phyloP scores from a whole-genome alignment of 2,797 vertebrate genomes.

The Phalloptychus januarius region DNA sequence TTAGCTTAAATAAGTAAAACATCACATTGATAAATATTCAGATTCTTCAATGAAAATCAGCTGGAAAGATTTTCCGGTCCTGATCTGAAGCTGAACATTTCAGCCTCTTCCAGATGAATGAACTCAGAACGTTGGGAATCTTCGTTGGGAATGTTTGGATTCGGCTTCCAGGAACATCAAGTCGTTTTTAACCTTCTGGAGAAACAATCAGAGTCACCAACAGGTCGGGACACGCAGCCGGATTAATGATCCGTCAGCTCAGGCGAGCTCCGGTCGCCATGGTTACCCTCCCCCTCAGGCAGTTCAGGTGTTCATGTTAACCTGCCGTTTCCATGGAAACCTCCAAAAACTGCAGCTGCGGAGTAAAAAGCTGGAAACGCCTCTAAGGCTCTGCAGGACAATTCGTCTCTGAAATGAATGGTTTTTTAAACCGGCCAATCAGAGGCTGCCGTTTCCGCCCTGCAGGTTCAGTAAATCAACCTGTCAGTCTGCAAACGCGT shows the following conservation, averaged over 20 bases:
- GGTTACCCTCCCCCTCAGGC: not conserved
- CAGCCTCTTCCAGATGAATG: not conserved
- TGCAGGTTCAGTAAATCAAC: constrained; percentile 21
- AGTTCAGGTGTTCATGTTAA: constrained; percentile 7
- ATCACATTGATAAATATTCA: not conserved
- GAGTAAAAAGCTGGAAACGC: not conserved
- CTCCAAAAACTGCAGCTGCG: not conserved
- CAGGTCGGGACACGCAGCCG: constrained; percentile 56
- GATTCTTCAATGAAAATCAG: not conserved
- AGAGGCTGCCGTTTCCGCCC: not conserved
- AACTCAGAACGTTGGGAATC: not conserved
- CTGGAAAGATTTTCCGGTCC: not conserved
- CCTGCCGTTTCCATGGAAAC: not conserved
- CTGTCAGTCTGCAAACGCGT: constrained; percentile 13
- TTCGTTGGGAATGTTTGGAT: no score
- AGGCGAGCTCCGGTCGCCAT: not conserved
- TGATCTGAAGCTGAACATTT: not conserved
- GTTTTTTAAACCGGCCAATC: constrained; percentile 21
- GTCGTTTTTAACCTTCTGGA: no score
- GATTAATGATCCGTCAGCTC: not conserved
- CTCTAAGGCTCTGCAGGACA: not conserved
- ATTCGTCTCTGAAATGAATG: not conserved
- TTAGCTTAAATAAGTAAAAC: not conserved
- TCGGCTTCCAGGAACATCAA: no score
- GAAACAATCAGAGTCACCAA: constrained; percentile 9